Conservation (phyloP, 2,113 vertebrate species). For the Ictidomys tridecemlineatus region DNA sequence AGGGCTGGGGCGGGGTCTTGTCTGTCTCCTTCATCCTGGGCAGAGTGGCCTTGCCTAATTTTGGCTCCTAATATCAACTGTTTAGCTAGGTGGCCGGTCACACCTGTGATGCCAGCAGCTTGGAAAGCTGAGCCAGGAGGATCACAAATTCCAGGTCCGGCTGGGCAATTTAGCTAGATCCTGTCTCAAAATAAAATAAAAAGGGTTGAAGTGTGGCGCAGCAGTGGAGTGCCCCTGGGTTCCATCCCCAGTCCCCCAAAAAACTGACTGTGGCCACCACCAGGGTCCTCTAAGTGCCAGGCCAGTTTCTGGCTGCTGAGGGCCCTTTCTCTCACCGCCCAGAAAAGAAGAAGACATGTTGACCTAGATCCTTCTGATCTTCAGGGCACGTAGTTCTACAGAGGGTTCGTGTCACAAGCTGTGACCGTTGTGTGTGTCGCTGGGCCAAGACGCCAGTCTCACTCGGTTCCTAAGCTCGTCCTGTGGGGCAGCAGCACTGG, state of each 20-base stretch:
- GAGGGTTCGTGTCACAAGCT: neutral
- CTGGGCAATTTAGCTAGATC: too few species aligned
- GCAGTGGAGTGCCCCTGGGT: too few species aligned
- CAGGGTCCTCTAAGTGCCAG: neutral
- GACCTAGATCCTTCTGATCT: neutral
- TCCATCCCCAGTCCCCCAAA: too few species aligned
- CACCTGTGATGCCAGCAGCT: too few species aligned
- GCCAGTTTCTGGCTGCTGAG: neutral
- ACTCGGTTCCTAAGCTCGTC: neutral
- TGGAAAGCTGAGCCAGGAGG: too few species aligned
- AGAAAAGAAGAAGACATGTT: neutral
- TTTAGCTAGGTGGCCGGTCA: too few species aligned
- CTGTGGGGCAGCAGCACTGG: accelerated
- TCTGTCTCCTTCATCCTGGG: neutral
- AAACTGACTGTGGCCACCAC: neutral
- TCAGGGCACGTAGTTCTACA: neutral
- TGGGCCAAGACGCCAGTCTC: too few species aligned
- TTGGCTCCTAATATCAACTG: neutral
- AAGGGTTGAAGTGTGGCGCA: too few species aligned
- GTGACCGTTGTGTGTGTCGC: neutral
- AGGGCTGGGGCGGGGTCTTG: neutral
- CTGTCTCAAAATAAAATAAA: too few species aligned
- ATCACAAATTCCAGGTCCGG: too few species aligned
- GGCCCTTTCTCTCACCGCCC: neutral
- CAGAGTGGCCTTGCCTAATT: neutral